Evolutionary conservation across 2,797 vertebrate genomes (phyloP).

Genomic region (Anguilla anguilla): DNA sequence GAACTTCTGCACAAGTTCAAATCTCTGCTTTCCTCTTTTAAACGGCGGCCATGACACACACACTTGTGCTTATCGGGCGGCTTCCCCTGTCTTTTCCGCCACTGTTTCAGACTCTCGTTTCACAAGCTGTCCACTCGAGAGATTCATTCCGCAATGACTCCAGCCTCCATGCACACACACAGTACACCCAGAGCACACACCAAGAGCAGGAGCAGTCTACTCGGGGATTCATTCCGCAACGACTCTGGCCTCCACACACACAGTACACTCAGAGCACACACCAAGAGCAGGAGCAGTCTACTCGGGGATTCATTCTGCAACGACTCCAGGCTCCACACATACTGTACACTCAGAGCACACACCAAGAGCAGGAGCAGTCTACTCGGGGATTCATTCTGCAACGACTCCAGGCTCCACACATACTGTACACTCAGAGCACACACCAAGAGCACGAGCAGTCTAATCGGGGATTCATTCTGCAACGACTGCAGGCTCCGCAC

Average conservation of each 20-base stretch:
- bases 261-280: neutral
- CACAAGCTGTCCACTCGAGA: neutral
- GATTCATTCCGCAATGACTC: constrained; percentile 21
- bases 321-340: constrained; percentile 21
- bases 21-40: neutral
- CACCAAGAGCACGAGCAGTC: no score
- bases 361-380: no score
- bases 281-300: no score
- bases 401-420: constrained; percentile 22
- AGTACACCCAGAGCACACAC: neutral
- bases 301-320: constrained; percentile 15
- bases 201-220: no score
- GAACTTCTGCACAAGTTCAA: neutral
- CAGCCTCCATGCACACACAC: constrained; percentile 19
- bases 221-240: constrained; percentile 14
- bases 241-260: constrained; percentile 21
- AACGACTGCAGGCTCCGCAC: constrained; percentile 25
- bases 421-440: neutral
- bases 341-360: neutral
- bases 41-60: neutral
- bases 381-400: constrained; percentile 11
- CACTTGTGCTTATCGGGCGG: neutral
- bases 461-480: constrained; percentile 5
- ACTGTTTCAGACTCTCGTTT: neutral
- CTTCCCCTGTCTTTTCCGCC: neutral